Evolutionary conservation across 2,113 vertebrate species (phyloP).

Genomic region (Gopherus evgoodei): DNA sequence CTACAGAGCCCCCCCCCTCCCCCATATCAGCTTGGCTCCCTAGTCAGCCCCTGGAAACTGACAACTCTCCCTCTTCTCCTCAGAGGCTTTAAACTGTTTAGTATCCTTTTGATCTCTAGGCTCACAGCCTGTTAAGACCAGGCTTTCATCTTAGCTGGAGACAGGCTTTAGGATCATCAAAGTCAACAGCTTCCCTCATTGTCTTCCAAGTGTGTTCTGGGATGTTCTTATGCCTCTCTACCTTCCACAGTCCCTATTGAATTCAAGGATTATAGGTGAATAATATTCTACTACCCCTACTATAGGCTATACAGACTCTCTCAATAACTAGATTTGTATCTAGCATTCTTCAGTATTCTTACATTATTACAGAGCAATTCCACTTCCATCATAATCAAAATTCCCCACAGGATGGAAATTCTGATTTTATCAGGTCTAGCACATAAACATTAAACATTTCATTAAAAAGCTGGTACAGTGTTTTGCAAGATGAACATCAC

Average conservation of each 20-base stretch:
- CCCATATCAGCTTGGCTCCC: neutral
- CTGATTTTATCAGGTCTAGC: neutral
- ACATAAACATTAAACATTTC: neutral
- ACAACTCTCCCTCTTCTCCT: neutral
- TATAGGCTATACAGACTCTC: neutral
- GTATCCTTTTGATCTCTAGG: neutral
- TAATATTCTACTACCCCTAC: neutral
- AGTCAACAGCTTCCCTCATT: neutral
- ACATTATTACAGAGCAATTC: neutral
- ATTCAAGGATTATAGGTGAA: neutral
- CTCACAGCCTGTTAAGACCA: neutral
- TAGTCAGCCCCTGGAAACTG: conserved; percentile 5
- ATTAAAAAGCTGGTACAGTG: neutral
- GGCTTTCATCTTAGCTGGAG: neutral
- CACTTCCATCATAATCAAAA: accelerated
- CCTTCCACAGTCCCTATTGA: neutral
- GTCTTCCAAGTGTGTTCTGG: neutral
- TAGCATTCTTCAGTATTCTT: neutral
- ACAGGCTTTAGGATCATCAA: neutral
- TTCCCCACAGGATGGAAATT: neutral
- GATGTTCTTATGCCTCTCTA: neutral
- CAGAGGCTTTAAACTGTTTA: accelerated
- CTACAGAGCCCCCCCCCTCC: accelerated
- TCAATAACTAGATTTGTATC: neutral
- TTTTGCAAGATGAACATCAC: neutral